phyloP scores from a whole-genome alignment of 2,888 invertebrate genomes.

The Drosophila mimetica region DNA sequence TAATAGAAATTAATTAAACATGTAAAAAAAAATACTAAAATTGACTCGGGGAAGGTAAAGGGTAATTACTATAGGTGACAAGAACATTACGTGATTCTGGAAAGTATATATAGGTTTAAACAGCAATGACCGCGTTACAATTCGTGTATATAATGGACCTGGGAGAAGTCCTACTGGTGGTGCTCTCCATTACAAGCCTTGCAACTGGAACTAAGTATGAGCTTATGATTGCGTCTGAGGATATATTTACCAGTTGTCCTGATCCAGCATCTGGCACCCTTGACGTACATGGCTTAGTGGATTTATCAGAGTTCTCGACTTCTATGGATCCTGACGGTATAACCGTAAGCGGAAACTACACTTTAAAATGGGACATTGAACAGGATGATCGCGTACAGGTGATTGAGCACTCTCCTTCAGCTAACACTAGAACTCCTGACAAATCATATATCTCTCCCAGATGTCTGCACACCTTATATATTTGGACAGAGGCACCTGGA shows the following conservation, averaged over 20 bases:
- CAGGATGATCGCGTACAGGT: conserved; percentile 10
- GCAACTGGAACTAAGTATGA: background rate
- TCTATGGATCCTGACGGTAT: background rate
- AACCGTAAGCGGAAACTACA: background rate
- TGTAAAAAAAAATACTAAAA: background rate
- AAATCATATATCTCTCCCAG: background rate
- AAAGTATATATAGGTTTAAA: background rate
- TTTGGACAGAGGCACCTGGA: conserved; percentile 13
- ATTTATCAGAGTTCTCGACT: background rate
- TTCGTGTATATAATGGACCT: background rate
- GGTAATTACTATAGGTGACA: too few relatives aligned
- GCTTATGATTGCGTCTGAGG: background rate
- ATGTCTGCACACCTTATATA: background rate
- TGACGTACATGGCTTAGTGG: background rate
- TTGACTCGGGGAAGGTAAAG: background rate
- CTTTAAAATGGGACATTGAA: conserved; percentile 2
- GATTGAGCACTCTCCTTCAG: background rate
- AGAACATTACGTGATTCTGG: background rate
- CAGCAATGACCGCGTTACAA: background rate
- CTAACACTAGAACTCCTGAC: too few relatives aligned
- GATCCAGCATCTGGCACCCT: conserved; percentile 3
- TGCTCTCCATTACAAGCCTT: background rate
- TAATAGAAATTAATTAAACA: background rate
- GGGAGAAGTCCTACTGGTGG: background rate
- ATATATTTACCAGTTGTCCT: background rate